Base-by-base conservation (phyloP, 2,888 invertebrate species). In the Formica aserva region DNA sequence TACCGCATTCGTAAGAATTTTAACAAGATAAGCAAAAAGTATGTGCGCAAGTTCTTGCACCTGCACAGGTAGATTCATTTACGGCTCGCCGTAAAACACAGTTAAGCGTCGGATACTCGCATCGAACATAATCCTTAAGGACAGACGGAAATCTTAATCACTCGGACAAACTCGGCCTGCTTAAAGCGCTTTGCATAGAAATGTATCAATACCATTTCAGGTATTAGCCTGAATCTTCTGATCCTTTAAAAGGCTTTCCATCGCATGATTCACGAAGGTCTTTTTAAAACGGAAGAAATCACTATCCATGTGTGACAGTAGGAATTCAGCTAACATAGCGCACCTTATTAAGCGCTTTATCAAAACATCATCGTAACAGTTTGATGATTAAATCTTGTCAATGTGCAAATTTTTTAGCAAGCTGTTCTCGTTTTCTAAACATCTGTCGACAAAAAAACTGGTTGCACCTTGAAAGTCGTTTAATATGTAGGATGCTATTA, bases 131-230 rank as follows among this genome's bases (percentile, higher is more conserved):
- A 90, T 90, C 90, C 86, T 72, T 63, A 48, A 69, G 67, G 84
- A 89, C 87, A 85, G 78, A 15, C 85, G 55, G 84, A 88, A 90
- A 92, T 92, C 91, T 92, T 92, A 92, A 92, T 92, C 90, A 90
- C 69, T 86, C 86, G 86, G 86, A 90, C 88, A 87, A 87, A 89
- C 86, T 41, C 52, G 86, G 71, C 48, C 85, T 85, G 80, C 77
- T 87, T 85, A 88, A 89, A 88, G 81, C 74, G 85, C 90, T 92
- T 92, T 88, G 91, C 92, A 89, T 92, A 91, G 88, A 91, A 92
- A 91, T 88, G 90, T 91, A 89, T 90, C 87, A 86, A 88, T 81
- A 69, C 82, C 84, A 55, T 66, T 78, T 65, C 66, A 74, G 62
- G 85, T 86, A 90, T 89, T 91, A 91, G 86, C 62, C 45, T 35